phyloP scores from a whole-genome alignment of 2,797 vertebrate genomes.

The Delichon dasypus region DNA sequence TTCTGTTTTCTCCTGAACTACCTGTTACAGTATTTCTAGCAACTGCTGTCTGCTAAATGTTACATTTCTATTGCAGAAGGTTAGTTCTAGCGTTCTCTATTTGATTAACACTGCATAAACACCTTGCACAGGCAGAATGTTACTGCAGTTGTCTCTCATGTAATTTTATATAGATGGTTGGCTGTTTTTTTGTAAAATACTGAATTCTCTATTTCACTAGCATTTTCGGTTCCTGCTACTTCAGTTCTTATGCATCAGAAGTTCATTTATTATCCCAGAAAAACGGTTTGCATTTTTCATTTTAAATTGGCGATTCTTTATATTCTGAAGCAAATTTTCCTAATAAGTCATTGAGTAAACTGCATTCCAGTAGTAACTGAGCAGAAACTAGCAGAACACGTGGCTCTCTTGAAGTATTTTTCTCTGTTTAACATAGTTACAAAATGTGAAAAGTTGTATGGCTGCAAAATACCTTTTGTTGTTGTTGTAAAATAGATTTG shows the following conservation, averaged over 20 bases:
- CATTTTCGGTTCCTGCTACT: background rate
- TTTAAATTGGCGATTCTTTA: background rate
- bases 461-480: background rate
- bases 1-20: background rate
- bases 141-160: background rate
- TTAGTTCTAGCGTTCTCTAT: background rate
- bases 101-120: background rate
- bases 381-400: conserved; percentile 33
- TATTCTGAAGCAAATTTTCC: background rate
- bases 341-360: background rate
- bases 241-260: background rate
- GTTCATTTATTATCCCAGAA: background rate
- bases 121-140: background rate
- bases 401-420: conserved; percentile 23
- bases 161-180: conserved; percentile 7
- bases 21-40: background rate
- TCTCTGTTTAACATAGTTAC: background rate
- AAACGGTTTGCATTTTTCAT: background rate
- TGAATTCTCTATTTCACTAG: background rate
- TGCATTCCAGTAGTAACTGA: background rate
- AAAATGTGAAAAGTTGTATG: background rate
- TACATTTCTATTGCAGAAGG: background rate
- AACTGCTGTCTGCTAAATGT: background rate
- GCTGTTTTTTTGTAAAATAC: background rate
- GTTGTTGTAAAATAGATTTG: background rate